These are phyloP conservation scores for Spatula versicolor DNA, from an alignment of 2,797 vertebrate species.

Conservation along the genomic window DNA sequence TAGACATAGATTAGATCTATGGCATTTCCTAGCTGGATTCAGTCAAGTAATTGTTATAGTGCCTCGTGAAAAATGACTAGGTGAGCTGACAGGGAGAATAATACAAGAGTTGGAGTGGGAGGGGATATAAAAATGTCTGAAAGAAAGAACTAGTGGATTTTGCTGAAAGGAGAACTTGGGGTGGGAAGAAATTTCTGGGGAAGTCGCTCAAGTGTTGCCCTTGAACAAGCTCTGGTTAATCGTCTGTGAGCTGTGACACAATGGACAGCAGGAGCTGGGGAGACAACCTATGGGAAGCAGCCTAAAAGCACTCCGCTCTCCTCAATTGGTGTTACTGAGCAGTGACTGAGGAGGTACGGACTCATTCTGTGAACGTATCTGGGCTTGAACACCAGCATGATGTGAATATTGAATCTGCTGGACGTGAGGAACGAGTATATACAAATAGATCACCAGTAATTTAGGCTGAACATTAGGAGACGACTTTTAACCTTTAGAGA, in stretches of 20 bases:
- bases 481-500: neutral
- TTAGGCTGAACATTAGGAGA: neutral
- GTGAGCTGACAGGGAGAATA: neutral
- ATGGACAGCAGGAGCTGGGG: neutral
- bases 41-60: neutral
- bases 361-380: neutral
- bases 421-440: neutral
- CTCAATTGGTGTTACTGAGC: neutral
- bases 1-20: neutral
- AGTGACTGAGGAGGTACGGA: neutral
- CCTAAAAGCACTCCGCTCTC: neutral
- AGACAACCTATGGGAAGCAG: neutral
- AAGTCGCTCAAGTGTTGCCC: neutral
- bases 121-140: neutral
- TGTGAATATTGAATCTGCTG: neutral
- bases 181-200: neutral
- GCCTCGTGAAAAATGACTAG: neutral
- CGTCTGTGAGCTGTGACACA: neutral
- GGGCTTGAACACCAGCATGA: neutral
- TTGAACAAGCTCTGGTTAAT: neutral
- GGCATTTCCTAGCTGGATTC: conserved; percentile 12
- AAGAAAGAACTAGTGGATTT: neutral
- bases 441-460: neutral
- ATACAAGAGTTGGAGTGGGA: neutral
- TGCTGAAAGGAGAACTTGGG: neutral